Conservation (phyloP, 2,888 invertebrate genomes). For the Drosophila melanosoma region DNA sequence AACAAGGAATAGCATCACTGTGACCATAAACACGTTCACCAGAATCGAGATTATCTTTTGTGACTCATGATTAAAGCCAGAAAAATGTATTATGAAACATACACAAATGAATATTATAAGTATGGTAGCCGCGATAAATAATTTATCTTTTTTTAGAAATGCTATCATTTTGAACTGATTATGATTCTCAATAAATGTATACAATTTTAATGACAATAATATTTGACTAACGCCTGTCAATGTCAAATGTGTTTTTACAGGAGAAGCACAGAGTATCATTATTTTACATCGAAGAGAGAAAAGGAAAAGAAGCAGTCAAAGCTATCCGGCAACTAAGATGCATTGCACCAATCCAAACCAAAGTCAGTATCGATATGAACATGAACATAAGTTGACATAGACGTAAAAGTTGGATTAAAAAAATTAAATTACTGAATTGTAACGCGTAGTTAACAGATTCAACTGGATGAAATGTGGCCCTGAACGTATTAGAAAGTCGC, state of each 20-base stretch:
- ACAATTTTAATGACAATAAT: background rate
- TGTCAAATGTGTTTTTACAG: background rate
- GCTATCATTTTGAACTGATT: background rate
- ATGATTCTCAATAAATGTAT: background rate
- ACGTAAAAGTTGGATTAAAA: too few species aligned
- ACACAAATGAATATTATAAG: conserved; percentile 5
- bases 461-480: too few species aligned
- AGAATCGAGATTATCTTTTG: conserved; percentile 60
- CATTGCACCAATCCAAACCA: too few species aligned
- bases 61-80: conserved; percentile 60
- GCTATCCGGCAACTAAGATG: too few species aligned
- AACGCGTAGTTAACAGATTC: too few species aligned
- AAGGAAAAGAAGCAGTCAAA: too few species aligned
- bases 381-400: too few species aligned
- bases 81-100: background rate
- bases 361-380: too few species aligned
- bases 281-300: conserved; percentile 21
- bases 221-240: background rate
- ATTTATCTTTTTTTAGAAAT: background rate
- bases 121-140: conserved; percentile 23
- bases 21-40: conserved; percentile 42
- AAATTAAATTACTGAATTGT: too few species aligned
- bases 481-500: too few species aligned
- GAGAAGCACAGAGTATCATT: background rate
- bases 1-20: conserved; percentile 55